A percentile compares a stretch with the other conserved stretches of the same genome.
These are phyloP conservation scores for Argyrosomus japonicus DNA, from an alignment of 2,113 vertebrate genomes.

Conservation along the genomic window DNA sequence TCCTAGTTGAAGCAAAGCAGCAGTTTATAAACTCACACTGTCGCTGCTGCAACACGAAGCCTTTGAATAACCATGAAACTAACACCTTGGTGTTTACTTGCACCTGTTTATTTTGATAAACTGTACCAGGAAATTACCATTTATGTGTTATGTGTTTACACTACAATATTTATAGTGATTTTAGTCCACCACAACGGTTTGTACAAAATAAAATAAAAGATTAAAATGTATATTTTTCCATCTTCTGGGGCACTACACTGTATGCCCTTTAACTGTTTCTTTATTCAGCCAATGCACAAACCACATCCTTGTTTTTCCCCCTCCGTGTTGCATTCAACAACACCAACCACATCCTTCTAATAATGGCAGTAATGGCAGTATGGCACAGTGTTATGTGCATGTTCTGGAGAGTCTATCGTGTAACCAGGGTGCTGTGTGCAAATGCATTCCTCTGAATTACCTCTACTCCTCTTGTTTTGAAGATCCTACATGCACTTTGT, in stretches of 20 bases:
- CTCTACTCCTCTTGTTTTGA: not conserved
- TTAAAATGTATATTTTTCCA: not conserved
- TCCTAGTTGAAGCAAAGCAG: not conserved
- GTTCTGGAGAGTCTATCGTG: too few species aligned
- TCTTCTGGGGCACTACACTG: too few species aligned
- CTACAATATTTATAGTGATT: slow-evolving; percentile 14
- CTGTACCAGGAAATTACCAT: not conserved
- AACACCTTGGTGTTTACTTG: slow-evolving; percentile 4
- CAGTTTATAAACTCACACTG: slow-evolving; percentile 2
- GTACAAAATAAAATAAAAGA: too few species aligned
- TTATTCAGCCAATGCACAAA: too few species aligned
- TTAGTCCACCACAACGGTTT: not conserved
- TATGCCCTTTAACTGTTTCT: too few species aligned
- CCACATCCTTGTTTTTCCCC: too few species aligned
- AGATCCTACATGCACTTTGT: not conserved
- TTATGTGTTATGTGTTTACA: not conserved
- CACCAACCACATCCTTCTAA: too few species aligned
- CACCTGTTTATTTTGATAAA: not conserved
- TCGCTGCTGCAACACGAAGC: not conserved
- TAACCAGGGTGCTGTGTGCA: not conserved
- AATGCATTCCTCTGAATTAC: not conserved
- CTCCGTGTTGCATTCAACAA: too few species aligned
- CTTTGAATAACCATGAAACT: not conserved
- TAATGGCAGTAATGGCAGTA: too few species aligned
- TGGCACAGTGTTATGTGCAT: too few species aligned